Base-by-base conservation (phyloP, 2,113 vertebrate species). In the Benitochromis conjunctus region DNA sequence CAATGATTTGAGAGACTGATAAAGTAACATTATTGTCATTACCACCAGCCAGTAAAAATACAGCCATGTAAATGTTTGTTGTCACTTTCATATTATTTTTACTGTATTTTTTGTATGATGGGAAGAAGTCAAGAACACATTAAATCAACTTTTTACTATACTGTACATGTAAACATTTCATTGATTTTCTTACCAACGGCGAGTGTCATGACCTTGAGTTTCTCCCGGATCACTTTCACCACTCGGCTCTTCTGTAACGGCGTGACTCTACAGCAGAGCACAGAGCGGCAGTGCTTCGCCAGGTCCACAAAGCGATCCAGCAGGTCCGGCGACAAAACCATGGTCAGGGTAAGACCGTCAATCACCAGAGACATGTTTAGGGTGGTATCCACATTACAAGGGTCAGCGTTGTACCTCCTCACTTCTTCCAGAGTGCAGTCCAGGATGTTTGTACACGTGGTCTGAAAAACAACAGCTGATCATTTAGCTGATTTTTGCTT, bases 221-320 rank as follows among this genome's bases (percentile, higher is more conserved):
- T 96, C 43, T 97, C 95, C 26, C 96, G 95, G 43, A 98, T 84
- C 2, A 98, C 93, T 90, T 96, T 97, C 89, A 98, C 98, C 29
- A 99, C 96, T 86, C 86, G 89, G 87, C 97, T 97, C 94, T 99
- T 99, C 92, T 99, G 98, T 10, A 98, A 94, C 0, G 99, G 98
- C 0, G 98, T 99, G 57, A 94, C 96, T 26, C 97, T 94, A 81
- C 99, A 99, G 94, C 99, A 99, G 21, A 99, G 92, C 76, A 99
- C 97, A 0, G 97, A 94, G 18, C 92, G 96, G 89, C 98, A 99
- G 80, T 86, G 91, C 82, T 76, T 94, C 0, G 96, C 94, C 91
- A 99, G 82, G 1, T 95, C 96, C 88, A 99, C 88, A 14, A 99
- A 97, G 66, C 96, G 96, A n/a, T 91, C 82, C 91, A 97, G 96